Evolutionary conservation across 2,888 invertebrate species (phyloP).

Genomic region (Lymantria dispar): DNA sequence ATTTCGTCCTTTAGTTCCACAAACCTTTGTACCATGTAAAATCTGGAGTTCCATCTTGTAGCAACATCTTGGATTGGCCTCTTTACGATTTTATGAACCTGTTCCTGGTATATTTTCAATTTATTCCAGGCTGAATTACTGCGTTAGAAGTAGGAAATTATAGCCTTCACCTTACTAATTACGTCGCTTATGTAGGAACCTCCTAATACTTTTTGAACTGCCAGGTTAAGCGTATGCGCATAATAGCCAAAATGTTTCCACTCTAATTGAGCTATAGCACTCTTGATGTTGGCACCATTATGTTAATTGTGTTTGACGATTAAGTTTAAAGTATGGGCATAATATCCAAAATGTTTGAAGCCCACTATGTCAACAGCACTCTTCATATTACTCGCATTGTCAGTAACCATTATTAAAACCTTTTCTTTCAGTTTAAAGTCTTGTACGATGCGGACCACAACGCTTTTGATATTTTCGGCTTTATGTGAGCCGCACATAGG

Average conservation of each 20-base stretch:
- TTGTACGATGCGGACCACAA: neutral
- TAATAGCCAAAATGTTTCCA: slow-evolving; percentile 30
- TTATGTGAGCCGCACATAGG: neutral
- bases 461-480: neutral
- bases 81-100: slow-evolving; percentile 15
- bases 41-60: slow-evolving; percentile 27
- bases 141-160: slow-evolving; percentile 22
- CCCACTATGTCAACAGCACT: too few species aligned
- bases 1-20: slow-evolving; percentile 2
- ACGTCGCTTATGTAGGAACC: neutral
- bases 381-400: too few species aligned
- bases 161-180: slow-evolving; percentile 17
- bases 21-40: slow-evolving; percentile 19
- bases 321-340: too few species aligned
- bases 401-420: slow-evolving; percentile 7
- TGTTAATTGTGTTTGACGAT: too few species aligned
- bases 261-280: slow-evolving; percentile 4
- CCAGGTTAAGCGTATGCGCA: slow-evolving; percentile 20
- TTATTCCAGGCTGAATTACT: slow-evolving; percentile 21
- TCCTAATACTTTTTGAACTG: slow-evolving; percentile 1
- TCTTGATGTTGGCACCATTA: slow-evolving; percentile 20
- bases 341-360: too few species aligned
- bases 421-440: slow-evolving; percentile 1
- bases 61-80: slow-evolving; percentile 19
- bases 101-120: slow-evolving; percentile 16